phyloP scores from a whole-genome alignment of 2,113 vertebrate species.

The Crotalus viridis region DNA sequence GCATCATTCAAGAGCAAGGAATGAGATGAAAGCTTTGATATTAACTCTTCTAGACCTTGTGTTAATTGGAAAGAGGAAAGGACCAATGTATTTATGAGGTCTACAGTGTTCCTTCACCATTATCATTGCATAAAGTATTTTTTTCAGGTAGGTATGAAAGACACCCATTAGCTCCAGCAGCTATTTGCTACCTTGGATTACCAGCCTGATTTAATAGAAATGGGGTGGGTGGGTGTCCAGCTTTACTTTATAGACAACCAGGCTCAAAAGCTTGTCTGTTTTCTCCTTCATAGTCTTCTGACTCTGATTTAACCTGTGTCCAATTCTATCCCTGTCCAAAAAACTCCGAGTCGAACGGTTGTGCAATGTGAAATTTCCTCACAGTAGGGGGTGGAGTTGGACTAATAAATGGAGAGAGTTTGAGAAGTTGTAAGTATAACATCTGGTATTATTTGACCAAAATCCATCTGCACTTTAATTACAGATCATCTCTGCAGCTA shows the following conservation, averaged over 20 bases:
- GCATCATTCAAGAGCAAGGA: not conserved
- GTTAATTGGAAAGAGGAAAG: not conserved
- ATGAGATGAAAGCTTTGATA: not conserved
- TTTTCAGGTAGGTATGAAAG: not conserved
- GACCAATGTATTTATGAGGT: too few species aligned
- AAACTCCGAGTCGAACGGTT: not conserved
- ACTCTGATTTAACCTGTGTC: not conserved
- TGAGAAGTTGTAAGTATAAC: slow-evolving; percentile 1
- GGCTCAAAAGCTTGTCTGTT: not conserved
- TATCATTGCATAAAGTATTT: not conserved
- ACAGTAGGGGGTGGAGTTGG: slow-evolving; percentile 1
- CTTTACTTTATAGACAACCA: not conserved
- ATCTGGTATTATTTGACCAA: slow-evolving; percentile 23
- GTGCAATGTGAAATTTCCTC: slow-evolving; percentile 10
- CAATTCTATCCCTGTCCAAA: not conserved
- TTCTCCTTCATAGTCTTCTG: not conserved
- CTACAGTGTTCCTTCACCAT: not conserved
- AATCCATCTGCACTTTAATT: slow-evolving; percentile 25
- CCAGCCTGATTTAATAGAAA: not conserved
- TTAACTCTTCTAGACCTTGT: not conserved
- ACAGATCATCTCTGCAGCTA: slow-evolving; percentile 19
- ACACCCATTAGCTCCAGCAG: not conserved
- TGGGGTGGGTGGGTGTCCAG: not conserved
- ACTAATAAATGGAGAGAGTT: not conserved
- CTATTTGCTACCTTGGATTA: not conserved